A percentile compares a stretch with the other conserved stretches of the same genome.
Conservation (phyloP, 2,113 vertebrate genomes). For the Larimichthys crocea region DNA sequence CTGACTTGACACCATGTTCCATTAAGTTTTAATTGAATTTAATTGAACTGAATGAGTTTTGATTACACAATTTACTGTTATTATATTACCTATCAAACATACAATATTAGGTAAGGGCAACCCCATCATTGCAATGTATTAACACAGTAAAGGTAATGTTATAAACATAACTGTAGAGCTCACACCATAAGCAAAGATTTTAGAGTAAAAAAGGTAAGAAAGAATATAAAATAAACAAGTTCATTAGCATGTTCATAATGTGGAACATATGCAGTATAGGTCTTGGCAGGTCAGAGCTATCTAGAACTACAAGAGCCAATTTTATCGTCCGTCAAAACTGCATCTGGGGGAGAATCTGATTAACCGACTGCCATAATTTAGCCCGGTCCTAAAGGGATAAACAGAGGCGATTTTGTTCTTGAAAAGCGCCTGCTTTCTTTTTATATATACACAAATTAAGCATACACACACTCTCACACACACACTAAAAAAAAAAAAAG, state of each 20-base stretch:
- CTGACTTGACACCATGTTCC: background rate
- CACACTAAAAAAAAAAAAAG: background rate
- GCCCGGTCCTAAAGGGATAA: slow-evolving; percentile 54
- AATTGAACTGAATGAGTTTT: too few relatives aligned
- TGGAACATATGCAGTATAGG: slow-evolving; percentile 21
- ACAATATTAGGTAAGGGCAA: too few relatives aligned
- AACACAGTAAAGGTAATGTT: background rate
- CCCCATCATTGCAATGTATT: too few relatives aligned
- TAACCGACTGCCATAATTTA: slow-evolving; percentile 70
- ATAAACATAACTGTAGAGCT: background rate
- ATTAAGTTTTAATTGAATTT: background rate
- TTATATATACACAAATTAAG: slow-evolving; percentile 31
- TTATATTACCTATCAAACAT: too few relatives aligned
- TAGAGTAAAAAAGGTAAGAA: background rate
- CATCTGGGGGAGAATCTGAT: slow-evolving; percentile 66
- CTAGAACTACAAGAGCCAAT: slow-evolving; percentile 9
- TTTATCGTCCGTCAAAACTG: slow-evolving; percentile 29
- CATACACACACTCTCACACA: background rate
- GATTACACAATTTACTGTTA: too few relatives aligned
- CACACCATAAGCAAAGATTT: background rate
- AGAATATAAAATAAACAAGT: slow-evolving; percentile 15
- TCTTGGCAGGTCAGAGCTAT: slow-evolving; percentile 25
- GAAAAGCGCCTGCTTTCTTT: slow-evolving; percentile 33
- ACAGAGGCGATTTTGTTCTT: slow-evolving; percentile 47
- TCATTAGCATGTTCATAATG: slow-evolving; percentile 54